Conservation (phyloP, 2,888 invertebrate genomes). For the Caenorhabditis doughertyi region DNA sequence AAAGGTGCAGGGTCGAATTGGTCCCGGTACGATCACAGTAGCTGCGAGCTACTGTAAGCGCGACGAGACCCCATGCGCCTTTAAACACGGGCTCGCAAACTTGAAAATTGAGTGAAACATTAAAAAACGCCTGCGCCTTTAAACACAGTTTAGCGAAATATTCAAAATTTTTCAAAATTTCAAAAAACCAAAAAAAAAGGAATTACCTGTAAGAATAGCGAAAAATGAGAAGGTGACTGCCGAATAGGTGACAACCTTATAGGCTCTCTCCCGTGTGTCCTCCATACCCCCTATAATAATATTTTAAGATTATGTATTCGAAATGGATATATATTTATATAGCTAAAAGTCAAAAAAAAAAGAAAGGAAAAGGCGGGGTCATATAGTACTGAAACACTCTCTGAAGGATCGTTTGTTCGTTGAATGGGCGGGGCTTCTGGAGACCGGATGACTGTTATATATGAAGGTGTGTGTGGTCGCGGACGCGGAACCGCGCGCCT, state of each 20-base stretch:
- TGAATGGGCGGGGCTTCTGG: constrained; percentile 57
- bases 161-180: background rate
- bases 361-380: constrained; percentile 33
- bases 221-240: constrained; percentile 82
- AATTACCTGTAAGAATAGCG: constrained; percentile 75
- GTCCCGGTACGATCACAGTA: no score
- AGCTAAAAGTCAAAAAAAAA: background rate
- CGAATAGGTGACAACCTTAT: constrained; percentile 82
- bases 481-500: constrained; percentile 71
- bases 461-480: constrained; percentile 68
- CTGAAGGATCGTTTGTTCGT: constrained; percentile 41
- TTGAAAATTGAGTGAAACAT: no score
- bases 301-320: no score
- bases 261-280: constrained; percentile 81
- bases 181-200: background rate
- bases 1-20: no score
- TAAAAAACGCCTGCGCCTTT: no score
- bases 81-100: no score
- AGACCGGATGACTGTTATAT: constrained; percentile 66
- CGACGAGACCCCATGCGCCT: no score
- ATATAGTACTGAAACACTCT: background rate
- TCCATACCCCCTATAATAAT: constrained; percentile 66
- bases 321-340: no score
- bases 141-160: background rate
- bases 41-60: no score